These are phyloP conservation scores for Squalus acanthias DNA, from an alignment of 2,797 vertebrate species.

Conservation along the genomic window DNA sequence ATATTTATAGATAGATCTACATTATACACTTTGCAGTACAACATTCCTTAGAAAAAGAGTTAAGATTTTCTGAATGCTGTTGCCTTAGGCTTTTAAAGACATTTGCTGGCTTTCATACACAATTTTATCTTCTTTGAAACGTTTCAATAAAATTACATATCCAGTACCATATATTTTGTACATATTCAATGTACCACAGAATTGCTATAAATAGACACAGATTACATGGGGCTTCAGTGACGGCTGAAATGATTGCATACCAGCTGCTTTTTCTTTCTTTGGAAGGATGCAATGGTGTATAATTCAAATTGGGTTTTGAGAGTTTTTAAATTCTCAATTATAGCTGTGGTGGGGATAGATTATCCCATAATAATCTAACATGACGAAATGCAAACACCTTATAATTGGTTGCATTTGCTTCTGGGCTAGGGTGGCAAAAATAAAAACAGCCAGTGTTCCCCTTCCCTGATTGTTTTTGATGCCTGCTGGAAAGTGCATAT, in stretches of 20 bases:
- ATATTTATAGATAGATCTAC: neutral
- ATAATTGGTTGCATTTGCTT: neutral
- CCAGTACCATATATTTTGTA: conserved; percentile 1
- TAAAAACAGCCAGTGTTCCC: neutral
- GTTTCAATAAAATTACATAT: neutral
- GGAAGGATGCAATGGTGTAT: neutral
- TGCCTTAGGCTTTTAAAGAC: neutral
- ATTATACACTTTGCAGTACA: neutral
- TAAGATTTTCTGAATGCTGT: neutral
- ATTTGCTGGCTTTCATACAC: neutral
- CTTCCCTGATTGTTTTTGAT: neutral
- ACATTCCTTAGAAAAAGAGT: neutral
- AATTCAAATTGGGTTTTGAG: neutral
- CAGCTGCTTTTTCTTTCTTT: neutral
- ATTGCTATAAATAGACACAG: neutral
- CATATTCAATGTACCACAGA: neutral
- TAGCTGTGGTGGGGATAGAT: neutral
- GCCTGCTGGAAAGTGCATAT: neutral
- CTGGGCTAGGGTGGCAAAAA: neutral
- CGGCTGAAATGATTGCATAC: neutral
- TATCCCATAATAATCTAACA: neutral
- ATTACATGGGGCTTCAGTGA: conserved; percentile 5
- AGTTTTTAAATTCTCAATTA: neutral
- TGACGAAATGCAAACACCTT: neutral
- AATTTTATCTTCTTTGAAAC: neutral